These are phyloP conservation scores for Cerastis leucographa DNA, from an alignment of 2,888 invertebrate species.

Conservation along the genomic window DNA sequence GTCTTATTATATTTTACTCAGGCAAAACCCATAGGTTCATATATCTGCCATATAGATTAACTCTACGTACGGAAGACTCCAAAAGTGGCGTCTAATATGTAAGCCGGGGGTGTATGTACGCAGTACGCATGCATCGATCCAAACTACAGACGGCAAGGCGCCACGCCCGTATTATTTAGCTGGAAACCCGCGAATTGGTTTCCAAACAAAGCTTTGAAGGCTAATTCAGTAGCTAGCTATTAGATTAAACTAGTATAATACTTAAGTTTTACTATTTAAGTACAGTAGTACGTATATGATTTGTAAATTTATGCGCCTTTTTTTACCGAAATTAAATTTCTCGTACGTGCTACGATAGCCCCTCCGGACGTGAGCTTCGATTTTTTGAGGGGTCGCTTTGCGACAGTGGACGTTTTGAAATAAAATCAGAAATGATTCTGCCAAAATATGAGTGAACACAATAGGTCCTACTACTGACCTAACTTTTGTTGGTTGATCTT, in stretches of 20 bases:
- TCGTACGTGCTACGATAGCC: neutral
- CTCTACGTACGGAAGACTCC: conserved; percentile 5
- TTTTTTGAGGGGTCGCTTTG: conserved; percentile 21
- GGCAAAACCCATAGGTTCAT: neutral
- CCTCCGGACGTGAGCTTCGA: neutral
- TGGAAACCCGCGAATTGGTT: conserved; percentile 30
- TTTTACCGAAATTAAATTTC: neutral
- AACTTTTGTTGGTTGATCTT: neutral
- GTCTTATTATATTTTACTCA: neutral
- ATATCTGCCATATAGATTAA: conserved; percentile 1
- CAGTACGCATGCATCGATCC: conserved; percentile 60
- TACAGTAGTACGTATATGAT: neutral
- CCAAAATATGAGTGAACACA: neutral
- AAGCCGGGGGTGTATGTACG: conserved; percentile 43
- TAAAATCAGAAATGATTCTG: neutral
- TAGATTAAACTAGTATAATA: neutral
- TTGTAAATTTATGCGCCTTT: no score
- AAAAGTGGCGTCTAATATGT: conserved; percentile 26
- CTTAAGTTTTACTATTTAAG: neutral
- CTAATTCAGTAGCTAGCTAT: neutral
- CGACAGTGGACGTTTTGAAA: conserved; percentile 22
- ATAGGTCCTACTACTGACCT: neutral
- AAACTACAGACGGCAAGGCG: conserved; percentile 59
- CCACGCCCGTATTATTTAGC: conserved; percentile 55
- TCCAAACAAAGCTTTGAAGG: conserved; percentile 28